phyloP scores from a whole-genome alignment of 2,888 invertebrate genomes.

The Hypsopygia costalis region DNA sequence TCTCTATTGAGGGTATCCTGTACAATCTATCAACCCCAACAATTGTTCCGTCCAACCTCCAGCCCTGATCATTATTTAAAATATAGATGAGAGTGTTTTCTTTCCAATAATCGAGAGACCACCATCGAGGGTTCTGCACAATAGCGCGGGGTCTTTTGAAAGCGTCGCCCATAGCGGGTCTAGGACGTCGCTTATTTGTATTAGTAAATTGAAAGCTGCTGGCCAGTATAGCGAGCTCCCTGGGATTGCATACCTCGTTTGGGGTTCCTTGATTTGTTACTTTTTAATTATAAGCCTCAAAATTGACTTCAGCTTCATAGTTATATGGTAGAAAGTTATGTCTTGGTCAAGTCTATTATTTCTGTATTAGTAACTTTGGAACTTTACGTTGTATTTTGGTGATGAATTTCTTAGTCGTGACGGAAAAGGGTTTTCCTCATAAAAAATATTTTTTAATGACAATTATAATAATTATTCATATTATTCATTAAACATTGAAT shows the following conservation, averaged over 20 bases:
- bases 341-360: too few relatives aligned
- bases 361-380: too few relatives aligned
- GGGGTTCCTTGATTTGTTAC: slow-evolving; percentile 18
- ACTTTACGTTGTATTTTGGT: too few relatives aligned
- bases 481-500: too few relatives aligned
- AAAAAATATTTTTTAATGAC: too few relatives aligned
- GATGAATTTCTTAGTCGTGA: too few relatives aligned
- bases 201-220: slow-evolving; percentile 74
- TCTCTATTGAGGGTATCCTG: slow-evolving; percentile 60
- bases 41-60: slow-evolving; percentile 52
- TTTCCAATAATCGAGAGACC: slow-evolving; percentile 78
- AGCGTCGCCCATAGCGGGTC: slow-evolving; percentile 59
- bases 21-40: slow-evolving; percentile 62
- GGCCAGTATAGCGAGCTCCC: slow-evolving; percentile 58
- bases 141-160: slow-evolving; percentile 57
- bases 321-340: too few relatives aligned
- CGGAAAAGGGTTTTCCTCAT: too few relatives aligned
- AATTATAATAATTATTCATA: too few relatives aligned
- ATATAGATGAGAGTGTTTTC: slow-evolving; percentile 80
- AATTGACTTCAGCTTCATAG: too few relatives aligned
- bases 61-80: slow-evolving; percentile 77
- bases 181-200: slow-evolving; percentile 70
- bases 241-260: slow-evolving; percentile 32
- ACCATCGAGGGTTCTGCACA: slow-evolving; percentile 72
- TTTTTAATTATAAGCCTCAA: background rate